phyloP scores from a whole-genome alignment of 2,113 vertebrate species.

The Protobothrops mucrosquamatus region DNA sequence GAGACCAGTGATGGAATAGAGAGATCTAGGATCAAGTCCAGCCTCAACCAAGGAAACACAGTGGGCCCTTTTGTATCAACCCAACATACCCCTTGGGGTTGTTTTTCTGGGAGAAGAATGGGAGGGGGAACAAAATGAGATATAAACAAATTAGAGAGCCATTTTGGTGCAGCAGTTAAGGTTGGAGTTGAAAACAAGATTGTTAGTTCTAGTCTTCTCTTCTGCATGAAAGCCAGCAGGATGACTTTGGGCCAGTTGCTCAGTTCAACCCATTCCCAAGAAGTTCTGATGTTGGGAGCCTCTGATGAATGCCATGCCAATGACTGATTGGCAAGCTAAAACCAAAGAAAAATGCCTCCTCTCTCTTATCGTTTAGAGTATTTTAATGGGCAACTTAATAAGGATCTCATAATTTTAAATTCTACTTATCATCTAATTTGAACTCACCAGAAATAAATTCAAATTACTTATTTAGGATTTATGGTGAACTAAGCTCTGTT shows the following conservation, averaged over 20 bases:
- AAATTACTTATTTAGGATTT: neutral
- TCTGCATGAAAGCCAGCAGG: neutral
- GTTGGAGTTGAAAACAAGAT: neutral
- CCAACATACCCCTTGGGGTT: neutral
- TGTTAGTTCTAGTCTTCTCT: neutral
- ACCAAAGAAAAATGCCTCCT: neutral
- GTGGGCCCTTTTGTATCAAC: neutral
- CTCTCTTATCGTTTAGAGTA: neutral
- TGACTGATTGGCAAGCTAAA: neutral
- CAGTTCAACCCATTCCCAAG: neutral
- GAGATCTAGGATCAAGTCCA: neutral
- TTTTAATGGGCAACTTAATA: neutral
- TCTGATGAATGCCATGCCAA: neutral
- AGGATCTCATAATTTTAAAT: neutral
- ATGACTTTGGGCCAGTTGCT: neutral
- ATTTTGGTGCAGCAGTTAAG: neutral
- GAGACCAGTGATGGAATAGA: neutral
- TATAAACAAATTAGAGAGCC: neutral
- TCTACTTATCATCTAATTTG: neutral
- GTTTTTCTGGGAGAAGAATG: neutral
- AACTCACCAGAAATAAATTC: neutral
- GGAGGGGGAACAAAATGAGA: neutral
- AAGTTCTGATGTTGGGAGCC: neutral
- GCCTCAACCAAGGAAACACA: neutral
- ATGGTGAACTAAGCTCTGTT: neutral